These are phyloP conservation scores for Eclectus roratus DNA, from an alignment of 2,113 vertebrate genomes.

Conservation along the genomic window DNA sequence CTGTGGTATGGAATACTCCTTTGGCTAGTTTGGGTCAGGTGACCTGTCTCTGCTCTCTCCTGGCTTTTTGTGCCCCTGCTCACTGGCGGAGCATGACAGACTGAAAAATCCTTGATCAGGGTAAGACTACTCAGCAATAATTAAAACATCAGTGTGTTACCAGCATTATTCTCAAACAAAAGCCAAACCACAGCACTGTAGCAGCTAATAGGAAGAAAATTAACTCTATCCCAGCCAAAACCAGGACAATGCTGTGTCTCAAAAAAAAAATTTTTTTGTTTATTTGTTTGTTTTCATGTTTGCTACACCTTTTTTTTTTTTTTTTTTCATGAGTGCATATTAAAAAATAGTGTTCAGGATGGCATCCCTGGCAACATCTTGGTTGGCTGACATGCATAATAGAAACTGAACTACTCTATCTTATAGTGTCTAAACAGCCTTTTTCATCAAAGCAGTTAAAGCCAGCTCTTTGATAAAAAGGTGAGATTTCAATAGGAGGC, in stretches of 20 bases:
- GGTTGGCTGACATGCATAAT: not conserved
- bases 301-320: not conserved
- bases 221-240: not conserved
- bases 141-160: not conserved
- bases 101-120: not conserved
- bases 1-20: not conserved
- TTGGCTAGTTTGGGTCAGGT: not conserved
- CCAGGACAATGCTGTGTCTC: not conserved
- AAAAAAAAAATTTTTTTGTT: not conserved
- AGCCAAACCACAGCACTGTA: not conserved
- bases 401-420: not conserved
- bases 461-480: not conserved
- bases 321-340: not conserved
- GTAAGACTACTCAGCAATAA: not conserved
- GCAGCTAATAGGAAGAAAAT: not conserved
- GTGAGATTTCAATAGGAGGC: not conserved
- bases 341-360: not conserved
- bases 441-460: not conserved
- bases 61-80: not conserved
- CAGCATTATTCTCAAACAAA: not conserved
- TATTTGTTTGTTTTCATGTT: not conserved
- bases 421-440: not conserved
- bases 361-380: not conserved
- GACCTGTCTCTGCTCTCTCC: not conserved
- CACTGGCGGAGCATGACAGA: not conserved